These are phyloP conservation scores for Pteronotus mesoamericanus DNA, from an alignment of 2,797 vertebrate species.

Conservation along the genomic window DNA sequence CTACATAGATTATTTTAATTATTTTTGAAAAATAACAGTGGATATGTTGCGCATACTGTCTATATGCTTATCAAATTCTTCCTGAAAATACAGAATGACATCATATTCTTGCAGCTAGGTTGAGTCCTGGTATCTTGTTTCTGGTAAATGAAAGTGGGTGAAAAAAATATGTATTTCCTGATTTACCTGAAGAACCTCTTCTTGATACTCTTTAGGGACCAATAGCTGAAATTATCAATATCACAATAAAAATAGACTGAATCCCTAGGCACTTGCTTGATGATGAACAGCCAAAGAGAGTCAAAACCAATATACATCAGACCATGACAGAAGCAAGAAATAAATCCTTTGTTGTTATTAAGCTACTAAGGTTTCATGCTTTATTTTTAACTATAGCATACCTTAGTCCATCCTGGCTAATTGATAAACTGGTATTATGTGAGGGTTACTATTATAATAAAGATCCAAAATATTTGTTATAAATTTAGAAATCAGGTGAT, in stretches of 20 bases:
- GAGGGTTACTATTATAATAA: background rate
- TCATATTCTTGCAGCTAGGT: background rate
- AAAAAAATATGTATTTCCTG: background rate
- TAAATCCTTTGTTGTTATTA: background rate
- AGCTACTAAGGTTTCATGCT: background rate
- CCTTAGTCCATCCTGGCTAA: background rate
- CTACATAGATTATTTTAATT: background rate
- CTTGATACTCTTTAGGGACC: background rate
- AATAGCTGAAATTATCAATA: background rate
- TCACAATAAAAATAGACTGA: background rate
- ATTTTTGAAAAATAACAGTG: background rate
- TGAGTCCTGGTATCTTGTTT: background rate
- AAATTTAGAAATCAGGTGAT: background rate
- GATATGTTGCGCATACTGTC: background rate
- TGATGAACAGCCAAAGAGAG: background rate
- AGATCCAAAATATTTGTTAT: background rate
- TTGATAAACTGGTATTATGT: background rate
- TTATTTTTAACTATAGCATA: background rate
- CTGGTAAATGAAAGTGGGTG: background rate
- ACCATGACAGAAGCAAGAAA: background rate
- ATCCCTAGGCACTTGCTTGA: background rate
- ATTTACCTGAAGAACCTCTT: background rate
- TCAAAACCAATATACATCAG: background rate
- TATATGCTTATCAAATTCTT: constrained; percentile 6
- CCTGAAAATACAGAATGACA: background rate